Percentiles rank a stretch among this genome's conserved stretches.
Conservation (phyloP, 2,888 invertebrate genomes). For the Oxyteleia sp. region DNA sequence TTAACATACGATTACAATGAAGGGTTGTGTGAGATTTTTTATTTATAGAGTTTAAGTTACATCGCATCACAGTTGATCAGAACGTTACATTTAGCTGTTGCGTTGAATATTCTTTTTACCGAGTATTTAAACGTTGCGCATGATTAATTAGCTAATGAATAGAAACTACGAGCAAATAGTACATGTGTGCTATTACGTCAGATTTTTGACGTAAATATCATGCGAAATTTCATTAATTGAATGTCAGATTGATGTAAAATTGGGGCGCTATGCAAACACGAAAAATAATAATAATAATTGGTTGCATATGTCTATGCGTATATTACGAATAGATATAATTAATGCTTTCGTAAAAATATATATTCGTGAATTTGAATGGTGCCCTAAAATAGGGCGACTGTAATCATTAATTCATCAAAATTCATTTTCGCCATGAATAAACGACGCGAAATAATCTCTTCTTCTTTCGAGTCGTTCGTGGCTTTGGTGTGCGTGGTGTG, state of each 20-base stretch:
- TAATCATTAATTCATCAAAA: too few relatives aligned
- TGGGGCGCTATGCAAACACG: too few relatives aligned
- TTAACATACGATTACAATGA: slow-evolving; percentile 40
- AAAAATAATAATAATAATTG: too few relatives aligned
- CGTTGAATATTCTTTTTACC: slow-evolving; percentile 38
- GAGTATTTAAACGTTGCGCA: slow-evolving; percentile 38
- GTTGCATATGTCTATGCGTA: too few relatives aligned
- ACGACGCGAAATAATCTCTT: too few relatives aligned
- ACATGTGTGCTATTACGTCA: background rate
- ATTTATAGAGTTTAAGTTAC: slow-evolving; percentile 38
- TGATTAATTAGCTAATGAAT: slow-evolving; percentile 43
- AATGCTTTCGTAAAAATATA: too few relatives aligned
- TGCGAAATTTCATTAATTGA: background rate
- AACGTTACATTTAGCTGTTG: slow-evolving; percentile 32
- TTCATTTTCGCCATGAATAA: too few relatives aligned
- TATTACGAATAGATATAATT: too few relatives aligned
- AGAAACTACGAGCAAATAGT: slow-evolving; percentile 38
- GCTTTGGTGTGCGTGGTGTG: too few relatives aligned
- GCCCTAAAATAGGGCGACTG: too few relatives aligned
- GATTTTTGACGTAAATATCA: background rate
- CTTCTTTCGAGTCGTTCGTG: too few relatives aligned
- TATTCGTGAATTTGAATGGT: slow-evolving; percentile 2
- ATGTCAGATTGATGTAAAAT: too few relatives aligned
- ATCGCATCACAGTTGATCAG: slow-evolving; percentile 17
- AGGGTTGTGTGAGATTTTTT: slow-evolving; percentile 53